These are phyloP conservation scores for Hippocampus zosterae DNA, from an alignment of 2,113 vertebrate genomes.

Conservation along the genomic window DNA sequence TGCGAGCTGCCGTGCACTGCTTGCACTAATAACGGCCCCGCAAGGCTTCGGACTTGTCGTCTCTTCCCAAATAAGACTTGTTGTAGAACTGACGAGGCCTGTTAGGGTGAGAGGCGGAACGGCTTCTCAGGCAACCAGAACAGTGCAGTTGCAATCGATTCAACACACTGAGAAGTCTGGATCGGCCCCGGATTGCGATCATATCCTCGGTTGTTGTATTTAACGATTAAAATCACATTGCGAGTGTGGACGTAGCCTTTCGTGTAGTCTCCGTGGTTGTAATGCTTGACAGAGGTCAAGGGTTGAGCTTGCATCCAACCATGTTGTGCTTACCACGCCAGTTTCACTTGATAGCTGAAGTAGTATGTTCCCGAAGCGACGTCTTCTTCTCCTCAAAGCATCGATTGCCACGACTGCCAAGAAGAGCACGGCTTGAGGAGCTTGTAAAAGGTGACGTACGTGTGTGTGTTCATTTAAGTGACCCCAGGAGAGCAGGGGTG, in stretches of 20 bases:
- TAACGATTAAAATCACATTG: neutral
- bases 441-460: constrained; percentile 50
- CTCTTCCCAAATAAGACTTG: too few species aligned
- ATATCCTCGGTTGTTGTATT: too few species aligned
- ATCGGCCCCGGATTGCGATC: too few species aligned
- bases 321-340: constrained; percentile 35
- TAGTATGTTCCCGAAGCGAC: constrained; percentile 45
- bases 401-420: constrained; percentile 26
- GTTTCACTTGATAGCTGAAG: constrained; percentile 33
- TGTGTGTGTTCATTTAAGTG: constrained; percentile 50
- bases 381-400: neutral
- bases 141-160: too few species aligned
- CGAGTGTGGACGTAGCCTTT: neutral
- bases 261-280: too few species aligned
- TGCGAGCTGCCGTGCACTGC: too few species aligned
- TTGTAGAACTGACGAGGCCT: too few species aligned
- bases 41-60: too few species aligned
- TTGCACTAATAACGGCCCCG: too few species aligned
- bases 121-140: too few species aligned
- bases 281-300: constrained; percentile 9
- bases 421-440: constrained; percentile 41
- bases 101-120: too few species aligned
- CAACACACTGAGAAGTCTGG: too few species aligned
- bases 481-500: constrained; percentile 35
- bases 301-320: constrained; percentile 4